Base-by-base conservation (phyloP, 1,140 invertebrate species). In the Temnothorax longispinosus region DNA sequence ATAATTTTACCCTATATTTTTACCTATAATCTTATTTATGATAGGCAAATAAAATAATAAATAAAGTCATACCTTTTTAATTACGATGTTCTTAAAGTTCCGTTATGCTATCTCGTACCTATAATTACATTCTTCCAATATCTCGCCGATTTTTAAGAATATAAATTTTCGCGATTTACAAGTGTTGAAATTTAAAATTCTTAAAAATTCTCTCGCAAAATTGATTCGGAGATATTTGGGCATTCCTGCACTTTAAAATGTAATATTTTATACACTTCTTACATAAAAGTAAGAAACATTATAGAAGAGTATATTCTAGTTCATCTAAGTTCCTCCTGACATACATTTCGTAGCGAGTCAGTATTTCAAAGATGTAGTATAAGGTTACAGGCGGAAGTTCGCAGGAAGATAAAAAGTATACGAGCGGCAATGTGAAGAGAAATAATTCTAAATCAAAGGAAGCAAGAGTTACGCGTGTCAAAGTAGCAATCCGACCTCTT, bases 381-480 rank as follows among this genome's bases (percentile, higher is more conserved):
- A 80, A 86, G 32, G 52, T 74, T 62, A 60, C n/a, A 64, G 35
- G 35, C 74, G 35, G n/a, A 74, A 82, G 54, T 52, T 35, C 47
- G 69, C 38, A 47, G n/a, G 8, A 13, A 74, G 54, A 60, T 84
- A 84, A 84, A 75, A 84, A 75, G 27, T 50, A 60, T 47, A 74
- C 41, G 69, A 38, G 69, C 54, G 54, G 32, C 54, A 75, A 77
- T 41, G 72, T n/a, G 56, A 52, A 41, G 72, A 58, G 64, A 85
- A 88, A 88, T 89, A 85, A 88, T 88, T 89, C 69, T 62, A 89
- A 89, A 89, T 89, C 88, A 88, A 89, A 88, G 65, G 47, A 54
- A 54, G 72, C 27, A 27, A 56, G 75, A 80, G 67, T 87, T 76
- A 69, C 71, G 44, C 87, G 86, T 69, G 71, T 84, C 69, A 71